Evolutionary conservation across 2,113 vertebrate species (phyloP).

Genomic region (Pygoscelis antarcticus): DNA sequence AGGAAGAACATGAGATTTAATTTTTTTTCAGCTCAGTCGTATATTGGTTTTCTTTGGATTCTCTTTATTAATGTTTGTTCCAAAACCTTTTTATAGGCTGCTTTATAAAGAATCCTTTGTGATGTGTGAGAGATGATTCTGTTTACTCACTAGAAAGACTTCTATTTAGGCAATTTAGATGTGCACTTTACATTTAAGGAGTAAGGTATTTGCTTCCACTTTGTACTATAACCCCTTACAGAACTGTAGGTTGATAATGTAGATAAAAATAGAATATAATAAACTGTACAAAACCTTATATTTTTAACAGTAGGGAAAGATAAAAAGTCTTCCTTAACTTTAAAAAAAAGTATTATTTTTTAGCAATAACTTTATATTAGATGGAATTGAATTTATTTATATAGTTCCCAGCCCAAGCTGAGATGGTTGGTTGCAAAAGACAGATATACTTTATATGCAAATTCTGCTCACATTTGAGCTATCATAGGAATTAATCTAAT

Average conservation of each 20-base stretch:
- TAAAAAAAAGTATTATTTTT: slow-evolving; percentile 38
- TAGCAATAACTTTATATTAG: slow-evolving; percentile 64
- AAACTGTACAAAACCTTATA: slow-evolving; percentile 3
- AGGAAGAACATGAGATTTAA: neutral
- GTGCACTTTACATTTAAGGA: slow-evolving; percentile 33
- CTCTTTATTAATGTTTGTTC: neutral
- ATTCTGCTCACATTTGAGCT: neutral
- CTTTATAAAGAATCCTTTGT: neutral
- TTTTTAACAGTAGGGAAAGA: neutral
- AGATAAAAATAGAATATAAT: slow-evolving; percentile 1
- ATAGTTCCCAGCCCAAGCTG: neutral
- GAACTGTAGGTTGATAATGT: neutral
- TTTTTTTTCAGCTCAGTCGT: neutral
- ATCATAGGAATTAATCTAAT: neutral
- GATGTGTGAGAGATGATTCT: neutral
- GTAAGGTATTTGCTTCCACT: neutral
- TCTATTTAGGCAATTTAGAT: neutral
- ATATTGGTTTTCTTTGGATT: neutral
- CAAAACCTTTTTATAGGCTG: neutral
- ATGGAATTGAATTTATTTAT: neutral
- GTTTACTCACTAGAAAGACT: neutral
- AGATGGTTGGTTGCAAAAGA: neutral
- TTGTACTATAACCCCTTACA: slow-evolving; percentile 11
- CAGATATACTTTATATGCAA: neutral
- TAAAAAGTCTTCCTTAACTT: slow-evolving; percentile 29